phyloP scores from a whole-genome alignment of 2,888 invertebrate genomes.

The Drosophila macrospina region DNA sequence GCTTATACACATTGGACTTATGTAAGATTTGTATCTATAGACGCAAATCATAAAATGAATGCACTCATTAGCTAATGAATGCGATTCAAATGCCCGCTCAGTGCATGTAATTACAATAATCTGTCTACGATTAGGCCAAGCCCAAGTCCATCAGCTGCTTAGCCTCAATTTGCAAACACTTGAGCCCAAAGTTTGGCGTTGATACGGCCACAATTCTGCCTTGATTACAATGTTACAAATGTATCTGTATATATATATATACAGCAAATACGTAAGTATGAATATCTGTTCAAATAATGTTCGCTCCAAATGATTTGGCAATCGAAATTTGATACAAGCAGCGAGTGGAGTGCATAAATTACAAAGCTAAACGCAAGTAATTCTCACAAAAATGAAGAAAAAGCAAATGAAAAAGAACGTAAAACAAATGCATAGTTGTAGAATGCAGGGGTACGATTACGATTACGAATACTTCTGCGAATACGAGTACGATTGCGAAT shows the following conservation, averaged over 20 bases:
- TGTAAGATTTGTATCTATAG: background rate
- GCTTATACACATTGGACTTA: background rate
- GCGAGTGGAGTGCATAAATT: slow-evolving; percentile 59
- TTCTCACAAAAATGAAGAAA: slow-evolving; percentile 50
- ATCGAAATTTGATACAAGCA: slow-evolving; percentile 65
- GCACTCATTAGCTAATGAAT: slow-evolving; percentile 31
- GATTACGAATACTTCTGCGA: slow-evolving; percentile 42
- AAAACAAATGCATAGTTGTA: slow-evolving; percentile 51
- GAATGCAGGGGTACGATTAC: slow-evolving; percentile 47
- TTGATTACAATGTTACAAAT: slow-evolving; percentile 65
- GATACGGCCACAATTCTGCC: slow-evolving; percentile 55
- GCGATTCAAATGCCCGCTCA: slow-evolving; percentile 26
- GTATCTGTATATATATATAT: slow-evolving; percentile 13
- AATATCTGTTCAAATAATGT: slow-evolving; percentile 49
- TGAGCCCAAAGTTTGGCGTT: slow-evolving; percentile 28
- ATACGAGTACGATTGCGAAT: slow-evolving; percentile 22
- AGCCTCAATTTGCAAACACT: slow-evolving; percentile 37
- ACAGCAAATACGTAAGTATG: background rate
- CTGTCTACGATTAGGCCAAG: slow-evolving; percentile 35
- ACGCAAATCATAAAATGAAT: slow-evolving; percentile 29
- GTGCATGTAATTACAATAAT: slow-evolving; percentile 3
- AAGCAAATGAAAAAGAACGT: slow-evolving; percentile 8
- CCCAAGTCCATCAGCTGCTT: slow-evolving; percentile 50
- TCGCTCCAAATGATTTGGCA: slow-evolving; percentile 66
- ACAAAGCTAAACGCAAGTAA: slow-evolving; percentile 62